These are phyloP conservation scores for Colinus virginianus DNA, from an alignment of 2,113 vertebrate species.

Conservation along the genomic window DNA sequence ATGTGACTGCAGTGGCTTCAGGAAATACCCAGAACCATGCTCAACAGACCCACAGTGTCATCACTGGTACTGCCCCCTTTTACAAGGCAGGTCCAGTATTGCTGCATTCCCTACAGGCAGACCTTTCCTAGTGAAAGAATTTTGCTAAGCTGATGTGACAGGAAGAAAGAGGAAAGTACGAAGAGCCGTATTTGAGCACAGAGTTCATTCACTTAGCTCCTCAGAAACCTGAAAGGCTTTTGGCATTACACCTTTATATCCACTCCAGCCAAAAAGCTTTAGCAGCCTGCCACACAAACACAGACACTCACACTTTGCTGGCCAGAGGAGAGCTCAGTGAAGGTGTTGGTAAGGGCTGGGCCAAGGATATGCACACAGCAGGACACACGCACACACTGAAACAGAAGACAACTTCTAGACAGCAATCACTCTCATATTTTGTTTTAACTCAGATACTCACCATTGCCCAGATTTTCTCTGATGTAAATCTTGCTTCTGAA, in stretches of 20 bases:
- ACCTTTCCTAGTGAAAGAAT: not conserved
- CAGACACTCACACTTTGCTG: not conserved
- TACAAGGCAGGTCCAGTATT: not conserved
- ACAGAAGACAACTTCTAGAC: constrained; percentile 34
- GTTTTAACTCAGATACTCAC: constrained; percentile 24
- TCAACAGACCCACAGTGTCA: not conserved
- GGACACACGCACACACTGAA: not conserved
- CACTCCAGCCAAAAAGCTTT: accelerated
- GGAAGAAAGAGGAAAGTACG: not conserved
- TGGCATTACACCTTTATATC: not conserved
- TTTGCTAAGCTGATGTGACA: not conserved
- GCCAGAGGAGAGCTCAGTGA: not conserved
- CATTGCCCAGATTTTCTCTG: not conserved
- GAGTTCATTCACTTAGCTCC: not conserved
- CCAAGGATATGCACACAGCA: not conserved
- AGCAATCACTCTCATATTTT: not conserved
- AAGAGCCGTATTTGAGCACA: not conserved
- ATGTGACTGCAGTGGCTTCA: not conserved
- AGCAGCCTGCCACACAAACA: not conserved
- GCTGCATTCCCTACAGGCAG: not conserved
- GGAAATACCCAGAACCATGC: not conserved
- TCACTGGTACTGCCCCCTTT: not conserved
- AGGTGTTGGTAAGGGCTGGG: not conserved
- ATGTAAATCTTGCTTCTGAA: constrained; percentile 8
- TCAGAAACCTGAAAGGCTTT: not conserved